Evolutionary conservation across 2,888 invertebrate species (phyloP).

Genomic region (Junonia oenone): DNA sequence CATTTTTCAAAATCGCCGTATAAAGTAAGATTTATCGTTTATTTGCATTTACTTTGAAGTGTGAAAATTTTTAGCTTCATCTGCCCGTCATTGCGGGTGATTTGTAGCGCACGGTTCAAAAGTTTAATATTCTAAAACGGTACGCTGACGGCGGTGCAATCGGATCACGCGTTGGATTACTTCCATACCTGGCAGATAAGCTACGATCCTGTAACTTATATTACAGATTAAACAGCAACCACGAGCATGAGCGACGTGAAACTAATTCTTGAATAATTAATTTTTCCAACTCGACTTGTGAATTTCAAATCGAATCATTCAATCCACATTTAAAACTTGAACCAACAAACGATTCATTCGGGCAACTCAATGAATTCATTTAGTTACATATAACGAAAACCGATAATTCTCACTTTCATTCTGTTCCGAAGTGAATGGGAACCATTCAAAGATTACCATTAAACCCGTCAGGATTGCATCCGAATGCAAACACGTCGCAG

Average conservation of each 20-base stretch:
- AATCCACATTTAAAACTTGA: not conserved
- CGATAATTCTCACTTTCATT: conserved; percentile 11
- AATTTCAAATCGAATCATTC: not conserved
- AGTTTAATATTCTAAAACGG: conserved; percentile 36
- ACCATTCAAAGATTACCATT: conserved; percentile 37
- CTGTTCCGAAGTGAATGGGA: conserved; percentile 25
- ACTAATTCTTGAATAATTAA: conserved; percentile 1
- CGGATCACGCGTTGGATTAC: conserved; percentile 37
- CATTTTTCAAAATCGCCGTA: not conserved
- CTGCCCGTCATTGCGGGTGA: conserved; percentile 1
- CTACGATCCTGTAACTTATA: conserved; percentile 18
- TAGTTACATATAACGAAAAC: not conserved
- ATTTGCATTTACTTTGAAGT: not conserved
- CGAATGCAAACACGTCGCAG: conserved; percentile 50
- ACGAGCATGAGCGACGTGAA: not conserved
- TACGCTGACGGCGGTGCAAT: conserved; percentile 24
- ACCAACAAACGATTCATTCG: conserved; percentile 3
- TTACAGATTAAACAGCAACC: conserved; percentile 1
- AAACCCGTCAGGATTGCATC: conserved; percentile 43
- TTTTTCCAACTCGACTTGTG: not conserved
- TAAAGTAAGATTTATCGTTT: not conserved
- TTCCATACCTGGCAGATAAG: conserved; percentile 28
- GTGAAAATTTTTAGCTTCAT: conserved; percentile 8
- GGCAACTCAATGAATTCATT: not conserved
- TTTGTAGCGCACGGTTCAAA: conserved; percentile 6